phyloP scores from a whole-genome alignment of 2,113 vertebrate genomes.

The Eublepharis macularius region DNA sequence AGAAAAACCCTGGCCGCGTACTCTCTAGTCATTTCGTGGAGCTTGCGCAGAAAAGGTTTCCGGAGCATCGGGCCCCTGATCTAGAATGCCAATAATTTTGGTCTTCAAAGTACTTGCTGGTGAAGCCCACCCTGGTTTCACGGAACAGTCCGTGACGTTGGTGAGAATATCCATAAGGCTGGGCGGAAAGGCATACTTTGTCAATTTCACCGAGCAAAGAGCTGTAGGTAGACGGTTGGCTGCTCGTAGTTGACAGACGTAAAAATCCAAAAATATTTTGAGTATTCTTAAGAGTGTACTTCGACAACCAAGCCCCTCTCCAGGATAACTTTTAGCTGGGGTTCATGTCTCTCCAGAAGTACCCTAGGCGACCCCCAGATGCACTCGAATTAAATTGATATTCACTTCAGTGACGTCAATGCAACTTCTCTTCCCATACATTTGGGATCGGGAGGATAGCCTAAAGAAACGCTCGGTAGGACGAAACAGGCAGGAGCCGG shows the following conservation, averaged over 20 bases:
- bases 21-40: neutral
- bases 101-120: neutral
- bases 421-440: neutral
- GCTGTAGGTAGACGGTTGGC: neutral
- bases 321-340: too few relatives aligned
- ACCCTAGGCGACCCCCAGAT: neutral
- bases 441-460: neutral
- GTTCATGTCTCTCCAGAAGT: neutral
- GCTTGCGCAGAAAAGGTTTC: neutral
- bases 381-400: neutral
- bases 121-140: neutral
- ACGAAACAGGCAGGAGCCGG: too few relatives aligned
- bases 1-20: neutral
- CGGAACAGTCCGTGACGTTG: neutral
- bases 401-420: neutral
- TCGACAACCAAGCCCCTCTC: neutral
- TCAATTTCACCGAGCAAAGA: neutral
- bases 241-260: too few relatives aligned
- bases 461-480: too few relatives aligned
- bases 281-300: neutral
- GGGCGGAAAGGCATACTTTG: neutral
- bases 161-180: neutral
- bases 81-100: too few relatives aligned
- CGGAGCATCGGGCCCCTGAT: too few relatives aligned
- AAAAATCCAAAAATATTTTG: neutral